These are phyloP conservation scores for Drosophila setifemur DNA, from an alignment of 1,140 invertebrate species.

Conservation along the genomic window DNA sequence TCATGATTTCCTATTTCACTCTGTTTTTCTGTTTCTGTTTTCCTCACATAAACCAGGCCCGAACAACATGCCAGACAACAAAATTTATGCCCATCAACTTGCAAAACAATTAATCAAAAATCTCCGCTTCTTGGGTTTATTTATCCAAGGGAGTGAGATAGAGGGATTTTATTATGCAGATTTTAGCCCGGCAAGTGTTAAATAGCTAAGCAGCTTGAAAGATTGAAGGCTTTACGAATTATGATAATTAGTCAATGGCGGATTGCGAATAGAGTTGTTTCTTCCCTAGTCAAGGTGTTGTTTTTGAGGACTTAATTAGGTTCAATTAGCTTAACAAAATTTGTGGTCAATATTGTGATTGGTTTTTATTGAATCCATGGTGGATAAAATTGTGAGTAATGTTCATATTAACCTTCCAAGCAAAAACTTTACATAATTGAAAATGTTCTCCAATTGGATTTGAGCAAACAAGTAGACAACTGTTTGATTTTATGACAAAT, in stretches of 20 bases:
- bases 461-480: too few species aligned
- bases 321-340: too few species aligned
- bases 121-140: background rate
- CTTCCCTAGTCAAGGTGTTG: too few species aligned
- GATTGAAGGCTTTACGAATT: background rate
- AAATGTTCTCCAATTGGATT: too few species aligned
- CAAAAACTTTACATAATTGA: too few species aligned
- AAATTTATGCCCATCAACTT: conserved; percentile 15
- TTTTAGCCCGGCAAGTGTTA: background rate
- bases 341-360: too few species aligned
- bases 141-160: background rate
- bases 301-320: too few species aligned
- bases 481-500: too few species aligned
- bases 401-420: too few species aligned
- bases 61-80: conserved; percentile 21
- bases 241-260: background rate
- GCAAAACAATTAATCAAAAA: conserved; percentile 22
- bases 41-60: conserved; percentile 17
- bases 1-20: conserved; percentile 22
- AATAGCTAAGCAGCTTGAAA: background rate
- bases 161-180: background rate
- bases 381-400: too few species aligned
- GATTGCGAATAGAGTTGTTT: background rate
- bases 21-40: background rate
- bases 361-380: too few species aligned